phyloP scores from a whole-genome alignment of 2,797 vertebrate species.

The Pseudomugil gertrudae region DNA sequence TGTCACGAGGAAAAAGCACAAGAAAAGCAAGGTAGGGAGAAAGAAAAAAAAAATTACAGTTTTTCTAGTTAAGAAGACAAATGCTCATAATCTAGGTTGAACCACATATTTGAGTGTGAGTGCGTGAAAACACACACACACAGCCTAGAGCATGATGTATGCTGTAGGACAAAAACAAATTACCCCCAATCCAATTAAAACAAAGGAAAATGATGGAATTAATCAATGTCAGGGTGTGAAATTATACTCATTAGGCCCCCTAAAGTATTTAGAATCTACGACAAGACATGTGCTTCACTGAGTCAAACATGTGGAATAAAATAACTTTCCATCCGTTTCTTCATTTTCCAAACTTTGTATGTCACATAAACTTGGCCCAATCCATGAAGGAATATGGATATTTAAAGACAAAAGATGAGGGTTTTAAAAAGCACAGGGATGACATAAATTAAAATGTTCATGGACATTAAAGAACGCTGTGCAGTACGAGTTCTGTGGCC shows the following conservation, averaged over 20 bases:
- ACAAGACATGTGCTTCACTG: neutral
- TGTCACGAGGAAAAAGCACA: conserved; percentile 19
- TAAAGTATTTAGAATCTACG: conserved; percentile 68
- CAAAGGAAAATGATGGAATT: conserved; percentile 85
- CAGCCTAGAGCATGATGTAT: conserved; percentile 61
- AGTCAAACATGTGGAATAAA: conserved; percentile 1
- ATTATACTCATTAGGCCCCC: conserved; percentile 82
- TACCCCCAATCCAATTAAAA: conserved; percentile 86
- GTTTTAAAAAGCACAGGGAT: neutral
- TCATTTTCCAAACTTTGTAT: neutral
- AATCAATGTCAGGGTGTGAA: conserved; percentile 83
- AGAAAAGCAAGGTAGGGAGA: conserved; percentile 8
- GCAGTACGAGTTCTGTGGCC: conserved; percentile 26
- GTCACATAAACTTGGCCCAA: neutral
- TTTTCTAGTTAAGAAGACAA: conserved; percentile 72
- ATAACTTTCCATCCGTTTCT: neutral
- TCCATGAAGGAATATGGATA: neutral
- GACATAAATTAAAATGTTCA: neutral
- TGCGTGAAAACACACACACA: conserved; percentile 16
- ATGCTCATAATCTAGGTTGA: conserved; percentile 61
- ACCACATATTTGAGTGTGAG: conserved; percentile 34
- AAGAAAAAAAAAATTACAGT: conserved; percentile 33
- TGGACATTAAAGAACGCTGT: conserved; percentile 34
- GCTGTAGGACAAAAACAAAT: conserved; percentile 77
- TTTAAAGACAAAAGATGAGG: neutral